phyloP scores from a whole-genome alignment of 2,113 vertebrate genomes.

The Solea senegalensis region DNA sequence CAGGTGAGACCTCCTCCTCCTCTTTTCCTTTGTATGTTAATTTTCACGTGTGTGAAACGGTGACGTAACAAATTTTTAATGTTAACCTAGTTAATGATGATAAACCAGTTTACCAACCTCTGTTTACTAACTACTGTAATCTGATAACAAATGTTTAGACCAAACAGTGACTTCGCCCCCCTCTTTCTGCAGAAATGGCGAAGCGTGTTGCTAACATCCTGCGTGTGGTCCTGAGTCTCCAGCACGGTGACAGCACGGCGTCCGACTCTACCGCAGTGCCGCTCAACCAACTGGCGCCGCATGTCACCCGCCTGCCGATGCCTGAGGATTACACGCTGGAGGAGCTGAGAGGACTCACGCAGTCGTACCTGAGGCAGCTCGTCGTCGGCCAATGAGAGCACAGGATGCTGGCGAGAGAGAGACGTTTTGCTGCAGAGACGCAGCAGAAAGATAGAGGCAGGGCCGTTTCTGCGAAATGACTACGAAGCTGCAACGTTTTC shows the following conservation, averaged over 20 bases:
- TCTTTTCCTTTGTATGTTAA: too few species aligned
- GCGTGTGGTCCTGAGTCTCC: constrained; percentile 89
- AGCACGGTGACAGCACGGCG: constrained; percentile 79
- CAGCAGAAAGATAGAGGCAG: too few species aligned
- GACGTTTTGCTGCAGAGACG: too few species aligned
- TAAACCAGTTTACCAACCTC: too few species aligned
- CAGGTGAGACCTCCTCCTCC: constrained; percentile 78
- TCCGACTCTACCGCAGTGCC: constrained; percentile 79
- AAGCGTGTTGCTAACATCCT: constrained; percentile 93
- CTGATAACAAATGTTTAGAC: too few species aligned
- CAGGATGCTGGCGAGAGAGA: neutral
- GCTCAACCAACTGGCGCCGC: constrained; percentile 86
- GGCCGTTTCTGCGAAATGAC: too few species aligned
- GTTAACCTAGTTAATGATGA: too few species aligned
- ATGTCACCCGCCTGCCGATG: constrained; percentile 91
- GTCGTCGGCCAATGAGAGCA: constrained; percentile 71
- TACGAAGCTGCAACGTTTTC: too few species aligned
- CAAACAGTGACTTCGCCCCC: neutral
- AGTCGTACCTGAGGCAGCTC: constrained; percentile 90
- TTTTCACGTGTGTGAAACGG: too few species aligned
- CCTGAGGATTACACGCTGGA: constrained; percentile 96
- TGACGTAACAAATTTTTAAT: too few species aligned
- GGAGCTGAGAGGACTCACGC: constrained; percentile 91
- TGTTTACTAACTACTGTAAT: too few species aligned
- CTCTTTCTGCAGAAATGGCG: constrained; percentile 89